Percentiles rank a stretch among this genome's conserved stretches.
Conservation (phyloP, 2,797 vertebrate species). For the Euphonia xanthogaster region DNA sequence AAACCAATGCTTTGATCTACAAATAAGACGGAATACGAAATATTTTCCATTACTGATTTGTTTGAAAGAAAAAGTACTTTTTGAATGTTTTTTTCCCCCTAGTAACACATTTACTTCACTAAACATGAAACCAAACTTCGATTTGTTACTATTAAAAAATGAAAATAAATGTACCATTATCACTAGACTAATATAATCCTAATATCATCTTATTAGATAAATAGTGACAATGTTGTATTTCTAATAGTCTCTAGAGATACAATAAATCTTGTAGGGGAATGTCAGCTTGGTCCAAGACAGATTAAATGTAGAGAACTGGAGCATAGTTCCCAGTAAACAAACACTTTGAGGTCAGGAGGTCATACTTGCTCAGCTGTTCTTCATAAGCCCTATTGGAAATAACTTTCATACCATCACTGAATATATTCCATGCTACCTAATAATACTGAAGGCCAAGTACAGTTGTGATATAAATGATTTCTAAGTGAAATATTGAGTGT, state of each 20-base stretch:
- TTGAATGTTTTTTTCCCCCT: neutral
- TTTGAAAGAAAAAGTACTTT: neutral
- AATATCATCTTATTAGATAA: conserved; percentile 54
- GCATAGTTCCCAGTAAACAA: conserved; percentile 67
- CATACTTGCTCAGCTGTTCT: conserved; percentile 59
- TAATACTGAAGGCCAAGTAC: neutral
- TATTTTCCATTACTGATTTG: neutral
- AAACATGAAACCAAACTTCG: neutral
- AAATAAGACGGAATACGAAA: neutral
- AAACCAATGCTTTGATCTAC: neutral
- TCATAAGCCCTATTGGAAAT: conserved; percentile 60
- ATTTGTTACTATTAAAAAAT: conserved; percentile 19
- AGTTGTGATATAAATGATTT: conserved; percentile 10
- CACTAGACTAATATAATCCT: conserved; percentile 18
- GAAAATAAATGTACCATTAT: neutral
- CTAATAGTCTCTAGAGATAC: conserved; percentile 28
- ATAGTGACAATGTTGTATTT: conserved; percentile 41
- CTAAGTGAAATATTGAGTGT: neutral
- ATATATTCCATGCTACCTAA: conserved; percentile 43
- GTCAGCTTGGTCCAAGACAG: conserved; percentile 45
- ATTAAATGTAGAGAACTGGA: conserved; percentile 60
- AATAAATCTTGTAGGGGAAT: conserved; percentile 50
- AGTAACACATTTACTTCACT: neutral
- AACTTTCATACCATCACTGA: conserved; percentile 58
- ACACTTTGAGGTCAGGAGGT: conserved; percentile 55